Percentiles rank a stretch among this genome's conserved stretches.
These are phyloP conservation scores for Vannuccia rotundouncinata DNA, from an alignment of 2,888 invertebrate genomes.

Conservation along the genomic window DNA sequence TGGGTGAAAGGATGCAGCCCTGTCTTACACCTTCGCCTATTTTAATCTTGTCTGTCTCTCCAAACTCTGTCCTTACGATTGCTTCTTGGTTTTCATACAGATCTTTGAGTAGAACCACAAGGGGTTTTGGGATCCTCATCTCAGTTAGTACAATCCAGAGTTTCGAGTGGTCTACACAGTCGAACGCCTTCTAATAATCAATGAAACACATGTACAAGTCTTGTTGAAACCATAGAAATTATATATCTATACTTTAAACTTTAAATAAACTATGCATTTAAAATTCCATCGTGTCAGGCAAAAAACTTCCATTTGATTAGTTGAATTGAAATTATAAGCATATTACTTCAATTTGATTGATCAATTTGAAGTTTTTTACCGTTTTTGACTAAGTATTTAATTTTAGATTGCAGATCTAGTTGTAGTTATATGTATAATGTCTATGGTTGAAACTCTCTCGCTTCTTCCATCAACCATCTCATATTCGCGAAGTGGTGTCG, in stretches of 20 bases:
- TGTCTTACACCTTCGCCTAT: neutral
- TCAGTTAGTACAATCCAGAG: neutral
- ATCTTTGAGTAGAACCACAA: neutral
- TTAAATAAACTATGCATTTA: no score
- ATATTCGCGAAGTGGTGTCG: conserved; percentile 3
- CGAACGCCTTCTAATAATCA: neutral
- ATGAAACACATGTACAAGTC: conserved; percentile 11
- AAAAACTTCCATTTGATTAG: no score
- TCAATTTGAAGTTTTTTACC: no score
- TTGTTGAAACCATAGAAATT: no score
- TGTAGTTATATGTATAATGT: no score
- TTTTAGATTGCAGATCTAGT: no score
- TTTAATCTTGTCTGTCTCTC: neutral
- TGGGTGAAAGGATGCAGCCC: neutral
- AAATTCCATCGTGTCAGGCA: no score
- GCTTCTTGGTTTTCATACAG: neutral
- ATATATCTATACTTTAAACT: no score
- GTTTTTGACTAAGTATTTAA: no score
- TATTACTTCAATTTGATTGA: no score
- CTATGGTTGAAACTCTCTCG: neutral
- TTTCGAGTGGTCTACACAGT: neutral
- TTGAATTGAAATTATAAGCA: no score
- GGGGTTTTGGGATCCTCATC: neutral
- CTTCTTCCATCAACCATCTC: neutral
- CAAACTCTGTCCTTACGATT: neutral